Percentiles rank a stretch among this genome's conserved stretches.
Conservation (phyloP, 2,888 invertebrate genomes). For the Chalcosyrphus nemorum region DNA sequence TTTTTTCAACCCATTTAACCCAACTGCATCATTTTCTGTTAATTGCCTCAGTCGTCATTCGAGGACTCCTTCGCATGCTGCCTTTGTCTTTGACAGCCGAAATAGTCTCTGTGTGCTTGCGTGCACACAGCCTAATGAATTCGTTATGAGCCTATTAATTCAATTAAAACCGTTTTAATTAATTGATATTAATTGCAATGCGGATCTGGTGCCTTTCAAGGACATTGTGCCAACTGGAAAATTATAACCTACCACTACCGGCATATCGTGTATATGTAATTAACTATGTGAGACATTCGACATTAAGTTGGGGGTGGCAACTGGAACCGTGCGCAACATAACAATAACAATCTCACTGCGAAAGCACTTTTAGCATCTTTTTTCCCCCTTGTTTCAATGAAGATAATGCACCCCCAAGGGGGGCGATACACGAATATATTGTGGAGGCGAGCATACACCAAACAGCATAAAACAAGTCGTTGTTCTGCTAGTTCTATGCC, state of each 20-base stretch:
- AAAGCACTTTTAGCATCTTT: slow-evolving; percentile 50
- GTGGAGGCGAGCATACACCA: slow-evolving; percentile 37
- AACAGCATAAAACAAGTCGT: background rate
- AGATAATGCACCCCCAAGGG: slow-evolving; percentile 46
- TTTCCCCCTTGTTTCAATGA: slow-evolving; percentile 31
- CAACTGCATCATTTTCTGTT: slow-evolving; percentile 59
- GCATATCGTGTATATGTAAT: slow-evolving; percentile 50
- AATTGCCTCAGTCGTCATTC: slow-evolving; percentile 40
- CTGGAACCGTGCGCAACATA: slow-evolving; percentile 16
- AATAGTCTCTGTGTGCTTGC: slow-evolving; percentile 15
- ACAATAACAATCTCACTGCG: slow-evolving; percentile 55
- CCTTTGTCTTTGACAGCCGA: slow-evolving; percentile 61
- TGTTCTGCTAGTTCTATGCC: background rate
- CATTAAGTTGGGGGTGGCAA: slow-evolving; percentile 35
- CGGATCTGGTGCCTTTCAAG: slow-evolving; percentile 46
- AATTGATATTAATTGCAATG: slow-evolving; percentile 73
- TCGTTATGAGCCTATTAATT: slow-evolving; percentile 73
- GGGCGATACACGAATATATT: slow-evolving; percentile 8
- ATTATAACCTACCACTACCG: slow-evolving; percentile 60
- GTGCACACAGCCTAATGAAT: slow-evolving; percentile 70
- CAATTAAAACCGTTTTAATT: slow-evolving; percentile 72
- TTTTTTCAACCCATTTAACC: slow-evolving; percentile 71
- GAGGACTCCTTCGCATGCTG: background rate
- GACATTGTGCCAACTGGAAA: slow-evolving; percentile 53
- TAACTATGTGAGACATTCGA: slow-evolving; percentile 69